Evolutionary conservation across 2,113 vertebrate genomes (phyloP).

Genomic region (Bothrops jararaca): DNA sequence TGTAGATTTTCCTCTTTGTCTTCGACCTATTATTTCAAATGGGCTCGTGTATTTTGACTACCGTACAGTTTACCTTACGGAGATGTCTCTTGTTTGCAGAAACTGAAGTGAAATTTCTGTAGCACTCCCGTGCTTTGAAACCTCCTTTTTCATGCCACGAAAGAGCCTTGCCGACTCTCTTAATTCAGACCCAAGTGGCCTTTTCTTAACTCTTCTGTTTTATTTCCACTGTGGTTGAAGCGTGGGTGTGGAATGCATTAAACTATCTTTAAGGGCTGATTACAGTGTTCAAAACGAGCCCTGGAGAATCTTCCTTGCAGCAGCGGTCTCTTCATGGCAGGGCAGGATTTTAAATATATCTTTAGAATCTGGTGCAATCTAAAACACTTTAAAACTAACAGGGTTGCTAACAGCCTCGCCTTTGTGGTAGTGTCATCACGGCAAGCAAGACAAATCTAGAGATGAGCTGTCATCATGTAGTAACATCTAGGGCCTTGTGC

Average conservation of each 20-base stretch:
- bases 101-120: neutral
- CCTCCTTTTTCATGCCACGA: neutral
- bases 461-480: conserved; percentile 9
- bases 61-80: neutral
- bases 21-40: neutral
- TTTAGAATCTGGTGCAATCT: conserved; percentile 11
- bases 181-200: conserved; percentile 18
- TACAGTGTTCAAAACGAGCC: conserved; percentile 3
- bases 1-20: neutral
- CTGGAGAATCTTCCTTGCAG: neutral
- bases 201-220: conserved; percentile 16
- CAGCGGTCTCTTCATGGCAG: neutral
- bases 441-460: conserved; percentile 37
- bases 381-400: conserved; percentile 35
- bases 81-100: neutral
- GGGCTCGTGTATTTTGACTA: neutral
- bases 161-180: neutral
- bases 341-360: conserved; percentile 14
- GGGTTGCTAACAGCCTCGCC: conserved; percentile 23
- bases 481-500: neutral
- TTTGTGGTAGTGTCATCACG: conserved; percentile 8
- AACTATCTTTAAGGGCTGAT: conserved; percentile 15
- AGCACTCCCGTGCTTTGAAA: neutral
- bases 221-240: conserved; percentile 28
- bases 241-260: conserved; percentile 14